Base-by-base conservation (phyloP, 2,888 invertebrate species). In the Invenusta paracnida region DNA sequence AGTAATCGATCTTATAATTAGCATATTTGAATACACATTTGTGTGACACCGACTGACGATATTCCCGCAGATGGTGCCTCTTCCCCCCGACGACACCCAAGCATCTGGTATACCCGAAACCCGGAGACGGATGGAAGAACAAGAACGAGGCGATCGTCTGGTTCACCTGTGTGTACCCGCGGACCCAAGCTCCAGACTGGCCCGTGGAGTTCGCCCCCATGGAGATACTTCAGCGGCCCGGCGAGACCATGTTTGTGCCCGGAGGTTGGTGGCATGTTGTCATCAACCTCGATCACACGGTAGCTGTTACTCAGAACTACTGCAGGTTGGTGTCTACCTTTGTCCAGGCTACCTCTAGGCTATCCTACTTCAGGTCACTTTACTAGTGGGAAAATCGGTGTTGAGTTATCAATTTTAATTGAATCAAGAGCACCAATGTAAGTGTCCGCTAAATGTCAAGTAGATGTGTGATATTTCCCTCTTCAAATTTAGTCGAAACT, bases 231-330 rank as follows among this genome's bases (percentile, higher is more conserved):
- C 98, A 98, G 91, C 94, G 94, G 89, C 97, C 98, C 17, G 98
- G 98, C 27, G 98, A 98, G 91, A 98, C 98, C 0, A 97, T 98
- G 30, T 98, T 97, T 92, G 97, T 98, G 85, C 98, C 98, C 11
- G 97, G 97, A 25, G 99, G 99, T 11, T 99, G 98, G 98, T 99
- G 99, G 99, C 99, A 99, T 91, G 99, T 99, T 27, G 99, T 99
- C 17, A 93, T 99, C 30, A 99, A 99, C 92, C 92, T 99, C 87
- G 97, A 98, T 90, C 94, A 95, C 88, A 98, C 99, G 0, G 94
- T 99, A 82, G 99, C 99, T 13, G 95, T 99, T 23, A 99, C 99
- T 0, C 99, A 99, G 91, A 99, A 99, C 92, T 99, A 98, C 91
- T 92, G 92, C 88, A 91, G n/a, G n/a, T n/a, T n/a, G n/a, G n/a